Evolutionary conservation across 2,888 invertebrate genomes (phyloP), one percentile per base, ranked within the genome.

Genomic region (Ichneumoninae sp.): DNA sequence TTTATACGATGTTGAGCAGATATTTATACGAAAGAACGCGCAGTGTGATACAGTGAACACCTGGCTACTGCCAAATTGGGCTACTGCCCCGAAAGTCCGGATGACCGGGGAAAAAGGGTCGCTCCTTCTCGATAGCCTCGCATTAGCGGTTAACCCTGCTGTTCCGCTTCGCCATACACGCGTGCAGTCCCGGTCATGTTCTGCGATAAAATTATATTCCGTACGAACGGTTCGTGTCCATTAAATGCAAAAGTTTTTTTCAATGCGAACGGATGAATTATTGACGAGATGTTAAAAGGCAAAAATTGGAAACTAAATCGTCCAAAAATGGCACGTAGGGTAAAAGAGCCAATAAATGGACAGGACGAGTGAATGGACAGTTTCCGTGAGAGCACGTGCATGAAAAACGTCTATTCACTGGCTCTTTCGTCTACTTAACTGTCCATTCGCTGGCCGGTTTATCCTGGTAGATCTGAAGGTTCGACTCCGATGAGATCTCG

Each of bases 31-130:
- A 44, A 80, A 76, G 50, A 76, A 57, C 66, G 19, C 54, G 66
- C 65, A 33, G 50, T 66, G 81, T 65, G 44, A 65, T 68, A 77
- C 66, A 16, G 77, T 26, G 81, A 73, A 73, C 80, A 83, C 83
- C 83, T 83, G 83, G 75, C 83, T 66, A 22, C 75, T 71, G 80
- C 63, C 76, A 76, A 83, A 83, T 83, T 83, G 76, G 83, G 75
- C 70, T 47, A 63, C 57, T 36, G 36, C 52, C 30, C 7, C 19
- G 52, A 63, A 76, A 40, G 65, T 44, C 44, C 54, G 26, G 36
- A 66, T n/a, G 60, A 70, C 70, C 50, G 44, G 54, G 57, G 60
- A 83, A 79, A 76, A 78, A 69, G 63, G 74, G 66, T n/a, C 57
- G 33, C 33, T 73, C 40, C 6, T 54, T 13, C 47, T 40, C 70